Percentiles rank a stretch among this genome's conserved stretches.
These are phyloP conservation scores for Sciaenops ocellatus DNA, from an alignment of 2,797 vertebrate genomes.

Conservation along the genomic window DNA sequence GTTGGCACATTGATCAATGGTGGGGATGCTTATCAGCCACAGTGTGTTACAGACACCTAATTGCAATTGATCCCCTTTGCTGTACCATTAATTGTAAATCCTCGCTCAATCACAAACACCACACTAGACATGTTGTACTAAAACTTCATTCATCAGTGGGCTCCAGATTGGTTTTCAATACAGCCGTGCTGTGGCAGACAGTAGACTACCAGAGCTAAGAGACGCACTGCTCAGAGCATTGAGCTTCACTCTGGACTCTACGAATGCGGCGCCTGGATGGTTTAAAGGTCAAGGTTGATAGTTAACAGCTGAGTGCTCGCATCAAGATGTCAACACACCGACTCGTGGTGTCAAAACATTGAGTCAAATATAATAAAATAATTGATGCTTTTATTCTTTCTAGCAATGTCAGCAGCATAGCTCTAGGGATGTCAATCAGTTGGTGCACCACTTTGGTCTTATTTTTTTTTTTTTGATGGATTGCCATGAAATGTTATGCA, in stretches of 20 bases:
- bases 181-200: conserved; percentile 22
- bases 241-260: conserved; percentile 10
- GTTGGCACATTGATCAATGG: conserved; percentile 79
- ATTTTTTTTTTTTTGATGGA: neutral
- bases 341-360: conserved; percentile 44
- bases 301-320: conserved; percentile 45
- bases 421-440: neutral
- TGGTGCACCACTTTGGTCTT: too few relatives aligned
- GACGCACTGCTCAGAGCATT: conserved; percentile 22
- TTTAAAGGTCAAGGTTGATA: conserved; percentile 73
- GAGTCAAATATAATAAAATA: conserved; percentile 30
- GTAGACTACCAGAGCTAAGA: conserved; percentile 31
- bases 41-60: conserved; percentile 83
- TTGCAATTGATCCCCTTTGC: conserved; percentile 85
- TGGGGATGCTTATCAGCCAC: conserved; percentile 81
- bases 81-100: conserved; percentile 85
- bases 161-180: conserved; percentile 78
- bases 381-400: conserved; percentile 21
- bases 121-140: conserved; percentile 56
- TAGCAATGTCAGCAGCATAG: neutral
- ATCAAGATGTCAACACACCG: conserved; percentile 58
- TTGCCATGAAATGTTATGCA: neutral
- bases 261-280: conserved; percentile 6
- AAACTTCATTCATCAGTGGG: conserved; percentile 79
- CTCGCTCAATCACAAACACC: conserved; percentile 74